Evolutionary conservation across 1,140 invertebrate species (phyloP).

Genomic region (Drosophila grimshawi): DNA sequence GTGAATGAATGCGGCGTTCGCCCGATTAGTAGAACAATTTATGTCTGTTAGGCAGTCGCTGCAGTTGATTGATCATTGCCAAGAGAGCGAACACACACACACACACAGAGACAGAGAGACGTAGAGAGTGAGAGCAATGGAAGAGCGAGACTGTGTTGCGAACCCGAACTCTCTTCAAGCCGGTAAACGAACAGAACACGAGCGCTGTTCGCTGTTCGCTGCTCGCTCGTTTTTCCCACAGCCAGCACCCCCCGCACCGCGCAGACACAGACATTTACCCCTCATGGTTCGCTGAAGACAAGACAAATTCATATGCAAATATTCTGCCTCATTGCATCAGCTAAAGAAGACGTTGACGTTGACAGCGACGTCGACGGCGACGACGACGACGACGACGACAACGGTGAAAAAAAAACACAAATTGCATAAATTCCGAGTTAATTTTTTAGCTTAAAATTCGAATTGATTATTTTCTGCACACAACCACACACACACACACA

Average conservation of each 20-base stretch:
- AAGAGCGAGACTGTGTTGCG: conserved; percentile 3
- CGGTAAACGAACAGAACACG: conserved; percentile 14
- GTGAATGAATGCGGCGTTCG: conserved; percentile 76
- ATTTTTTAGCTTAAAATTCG: conserved; percentile 14
- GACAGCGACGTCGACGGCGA: neutral
- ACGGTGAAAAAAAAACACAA: conserved; percentile 27
- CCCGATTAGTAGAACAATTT: conserved; percentile 71
- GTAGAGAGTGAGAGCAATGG: neutral
- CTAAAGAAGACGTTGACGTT: conserved; percentile 37
- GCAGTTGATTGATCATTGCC: conserved; percentile 63
- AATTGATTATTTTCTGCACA: conserved; percentile 18
- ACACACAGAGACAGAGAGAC: too few relatives aligned
- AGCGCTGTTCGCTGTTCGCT: neutral
- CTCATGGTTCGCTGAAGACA: conserved; percentile 49
- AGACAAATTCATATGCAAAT: conserved; percentile 64
- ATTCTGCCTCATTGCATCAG: conserved; percentile 67
- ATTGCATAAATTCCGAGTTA: conserved; percentile 31
- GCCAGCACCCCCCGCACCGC: conserved; percentile 9
- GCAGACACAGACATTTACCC: conserved; percentile 13
- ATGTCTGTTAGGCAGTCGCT: conserved; percentile 51
- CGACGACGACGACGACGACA: conserved; percentile 4
- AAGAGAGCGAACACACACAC: conserved; percentile 13
- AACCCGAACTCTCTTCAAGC: conserved; percentile 6
- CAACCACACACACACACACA: too few relatives aligned
- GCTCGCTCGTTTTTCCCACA: conserved; percentile 34